phyloP scores from a whole-genome alignment of 1,140 invertebrate genomes.

The Drosophila grimshawi region DNA sequence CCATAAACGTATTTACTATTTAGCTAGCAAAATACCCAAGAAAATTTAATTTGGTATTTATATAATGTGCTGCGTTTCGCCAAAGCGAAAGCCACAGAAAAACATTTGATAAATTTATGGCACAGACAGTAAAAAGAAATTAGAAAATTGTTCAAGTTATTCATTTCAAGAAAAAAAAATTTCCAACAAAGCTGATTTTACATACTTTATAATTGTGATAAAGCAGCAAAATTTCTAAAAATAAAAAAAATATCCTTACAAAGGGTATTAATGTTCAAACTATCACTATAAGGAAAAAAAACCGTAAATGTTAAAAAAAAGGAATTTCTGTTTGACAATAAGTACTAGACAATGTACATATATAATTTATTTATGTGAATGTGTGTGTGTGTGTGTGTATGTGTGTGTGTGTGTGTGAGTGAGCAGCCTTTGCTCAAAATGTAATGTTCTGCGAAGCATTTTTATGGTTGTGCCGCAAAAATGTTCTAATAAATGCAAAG shows the following conservation, averaged over 20 bases:
- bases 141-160: conserved; percentile 7
- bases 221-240: background rate
- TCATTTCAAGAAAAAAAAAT: background rate
- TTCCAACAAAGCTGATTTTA: no score
- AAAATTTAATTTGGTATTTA: conserved; percentile 46
- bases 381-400: background rate
- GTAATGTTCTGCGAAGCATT: conserved; percentile 73
- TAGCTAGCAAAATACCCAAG: background rate
- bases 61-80: conserved; percentile 37
- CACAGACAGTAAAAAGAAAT: conserved; percentile 30
- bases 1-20: conserved; percentile 49
- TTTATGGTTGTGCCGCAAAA: conserved; percentile 73
- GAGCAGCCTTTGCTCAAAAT: conserved; percentile 36
- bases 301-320: background rate
- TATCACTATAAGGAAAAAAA: background rate
- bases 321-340: conserved; percentile 28
- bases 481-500: conserved; percentile 79
- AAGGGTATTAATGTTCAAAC: background rate
- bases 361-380: conserved; percentile 2
- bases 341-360: conserved; percentile 1
- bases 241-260: background rate
- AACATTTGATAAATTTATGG: conserved; percentile 38
- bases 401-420: background rate
- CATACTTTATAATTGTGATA: background rate
- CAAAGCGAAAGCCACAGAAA: conserved; percentile 29